Evolutionary conservation across 1,140 invertebrate genomes (phyloP).

Genomic region (Drosophila navojoa): DNA sequence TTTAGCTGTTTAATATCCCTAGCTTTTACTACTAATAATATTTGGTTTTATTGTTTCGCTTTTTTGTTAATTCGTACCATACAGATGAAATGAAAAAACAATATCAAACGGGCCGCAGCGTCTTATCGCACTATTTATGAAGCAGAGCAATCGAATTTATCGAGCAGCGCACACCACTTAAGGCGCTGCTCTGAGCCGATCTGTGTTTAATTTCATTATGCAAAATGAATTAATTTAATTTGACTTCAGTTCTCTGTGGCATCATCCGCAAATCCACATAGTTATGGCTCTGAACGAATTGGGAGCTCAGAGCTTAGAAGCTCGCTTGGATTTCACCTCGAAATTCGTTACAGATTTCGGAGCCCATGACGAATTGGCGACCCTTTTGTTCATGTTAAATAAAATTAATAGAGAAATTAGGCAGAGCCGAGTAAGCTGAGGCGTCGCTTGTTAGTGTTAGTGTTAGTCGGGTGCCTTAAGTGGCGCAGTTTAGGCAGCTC

Average conservation of each 20-base stretch:
- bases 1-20: background rate
- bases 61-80: background rate
- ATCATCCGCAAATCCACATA: slow-evolving; percentile 71
- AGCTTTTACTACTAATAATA: slow-evolving; percentile 15
- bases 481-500: slow-evolving; percentile 44
- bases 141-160: slow-evolving; percentile 47
- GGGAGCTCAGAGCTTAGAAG: slow-evolving; percentile 3
- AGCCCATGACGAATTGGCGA: slow-evolving; percentile 66
- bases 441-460: background rate
- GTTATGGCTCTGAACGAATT: slow-evolving; percentile 73
- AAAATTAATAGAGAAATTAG: slow-evolving; percentile 82
- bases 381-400: slow-evolving; percentile 59
- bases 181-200: slow-evolving; percentile 42
- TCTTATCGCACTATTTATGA: slow-evolving; percentile 81
- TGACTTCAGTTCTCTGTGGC: slow-evolving; percentile 63
- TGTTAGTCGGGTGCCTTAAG: slow-evolving; percentile 70
- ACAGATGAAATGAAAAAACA: background rate
- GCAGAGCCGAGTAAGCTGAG: background rate
- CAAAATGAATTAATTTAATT: slow-evolving; percentile 68
- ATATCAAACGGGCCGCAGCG: slow-evolving; percentile 74
- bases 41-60: slow-evolving; percentile 3
- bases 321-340: slow-evolving; percentile 47
- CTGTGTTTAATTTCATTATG: slow-evolving; percentile 79
- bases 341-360: slow-evolving; percentile 64
- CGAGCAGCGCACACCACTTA: slow-evolving; percentile 67